These are phyloP conservation scores for Choristoneura rosaceana DNA, from an alignment of 2,888 invertebrate genomes.

Conservation along the genomic window DNA sequence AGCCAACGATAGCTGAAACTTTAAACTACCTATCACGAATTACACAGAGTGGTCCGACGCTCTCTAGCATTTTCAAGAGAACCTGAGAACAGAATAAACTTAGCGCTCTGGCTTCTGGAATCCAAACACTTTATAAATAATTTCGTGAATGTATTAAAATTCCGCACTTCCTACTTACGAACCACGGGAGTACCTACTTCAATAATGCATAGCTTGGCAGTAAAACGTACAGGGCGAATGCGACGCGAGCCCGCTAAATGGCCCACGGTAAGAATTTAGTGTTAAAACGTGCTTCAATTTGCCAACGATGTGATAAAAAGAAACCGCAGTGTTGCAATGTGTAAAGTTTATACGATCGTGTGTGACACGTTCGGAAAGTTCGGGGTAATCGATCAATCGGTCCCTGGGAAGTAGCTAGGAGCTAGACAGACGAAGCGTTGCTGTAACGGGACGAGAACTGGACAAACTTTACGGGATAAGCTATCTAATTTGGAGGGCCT, in stretches of 20 bases:
- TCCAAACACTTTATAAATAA: constrained; percentile 58
- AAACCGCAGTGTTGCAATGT: constrained; percentile 63
- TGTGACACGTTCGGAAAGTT: constrained; percentile 45
- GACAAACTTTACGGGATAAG: neutral
- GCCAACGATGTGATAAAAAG: constrained; percentile 74
- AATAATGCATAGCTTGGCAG: constrained; percentile 72
- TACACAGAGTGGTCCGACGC: neutral
- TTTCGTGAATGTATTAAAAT: constrained; percentile 64
- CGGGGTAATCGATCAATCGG: constrained; percentile 35
- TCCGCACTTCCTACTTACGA: constrained; percentile 59
- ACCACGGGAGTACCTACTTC: constrained; percentile 57
- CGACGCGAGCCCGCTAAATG: constrained; percentile 73
- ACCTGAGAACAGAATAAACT: constrained; percentile 31
- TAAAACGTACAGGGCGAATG: constrained; percentile 69
- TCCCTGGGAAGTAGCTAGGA: neutral
- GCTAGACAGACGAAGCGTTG: neutral
- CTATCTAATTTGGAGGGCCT: neutral
- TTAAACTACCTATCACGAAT: neutral
- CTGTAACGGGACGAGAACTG: neutral
- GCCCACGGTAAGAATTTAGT: constrained; percentile 74
- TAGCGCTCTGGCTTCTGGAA: constrained; percentile 43
- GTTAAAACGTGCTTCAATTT: constrained; percentile 75
- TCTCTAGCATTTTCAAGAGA: neutral
- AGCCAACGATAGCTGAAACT: neutral
- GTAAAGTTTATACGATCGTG: constrained; percentile 54